phyloP scores from a whole-genome alignment of 2,113 vertebrate genomes.

The Sceloporus tristichus region DNA sequence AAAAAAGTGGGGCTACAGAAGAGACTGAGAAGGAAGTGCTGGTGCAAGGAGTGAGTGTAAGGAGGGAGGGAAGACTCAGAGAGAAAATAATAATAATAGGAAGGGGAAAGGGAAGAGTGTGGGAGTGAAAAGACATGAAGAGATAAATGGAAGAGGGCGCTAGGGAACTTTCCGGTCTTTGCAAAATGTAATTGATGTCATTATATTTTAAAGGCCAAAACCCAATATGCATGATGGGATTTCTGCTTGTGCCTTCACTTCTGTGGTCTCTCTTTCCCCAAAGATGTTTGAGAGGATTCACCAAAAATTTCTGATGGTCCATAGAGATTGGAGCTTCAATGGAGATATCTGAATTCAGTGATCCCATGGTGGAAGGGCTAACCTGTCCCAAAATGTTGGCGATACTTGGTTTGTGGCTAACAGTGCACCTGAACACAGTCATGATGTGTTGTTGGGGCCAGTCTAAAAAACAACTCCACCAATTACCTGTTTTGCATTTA shows the following conservation, averaged over 20 bases:
- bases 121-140: neutral
- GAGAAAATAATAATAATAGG: neutral
- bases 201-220: too few relatives aligned
- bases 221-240: too few relatives aligned
- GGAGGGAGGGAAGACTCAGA: neutral
- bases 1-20: neutral
- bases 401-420: too few relatives aligned
- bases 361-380: too few relatives aligned
- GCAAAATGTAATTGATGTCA: neutral
- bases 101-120: neutral
- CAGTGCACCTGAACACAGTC: too few relatives aligned
- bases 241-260: neutral
- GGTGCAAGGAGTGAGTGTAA: neutral
- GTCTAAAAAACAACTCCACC: neutral
- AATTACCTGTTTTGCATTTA: neutral
- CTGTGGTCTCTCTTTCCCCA: neutral
- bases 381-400: too few relatives aligned
- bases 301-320: too few relatives aligned
- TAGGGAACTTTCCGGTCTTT: neutral
- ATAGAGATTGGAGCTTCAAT: too few relatives aligned
- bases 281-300: too few relatives aligned
- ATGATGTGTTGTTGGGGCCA: too few relatives aligned
- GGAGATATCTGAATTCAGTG: too few relatives aligned
- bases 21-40: neutral
- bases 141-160: neutral